These are phyloP conservation scores for Schlechtendalia chinensis DNA, from an alignment of 1,140 invertebrate genomes.

Conservation along the genomic window DNA sequence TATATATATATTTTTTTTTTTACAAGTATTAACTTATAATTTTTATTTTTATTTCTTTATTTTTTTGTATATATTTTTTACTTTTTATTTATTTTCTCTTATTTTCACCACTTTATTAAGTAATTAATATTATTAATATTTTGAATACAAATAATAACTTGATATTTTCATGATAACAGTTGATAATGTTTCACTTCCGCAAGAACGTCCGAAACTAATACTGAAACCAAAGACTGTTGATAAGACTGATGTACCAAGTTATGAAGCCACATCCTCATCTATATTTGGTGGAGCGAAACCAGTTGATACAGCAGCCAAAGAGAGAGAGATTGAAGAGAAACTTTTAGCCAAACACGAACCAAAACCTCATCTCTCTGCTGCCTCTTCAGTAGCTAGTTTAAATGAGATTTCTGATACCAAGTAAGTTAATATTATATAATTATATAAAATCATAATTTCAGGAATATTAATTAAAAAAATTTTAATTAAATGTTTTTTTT, in stretches of 20 bases:
- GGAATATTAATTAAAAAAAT: too few species aligned
- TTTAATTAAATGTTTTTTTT: too few species aligned
- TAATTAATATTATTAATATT: too few species aligned
- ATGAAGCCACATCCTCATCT: conserved; percentile 63
- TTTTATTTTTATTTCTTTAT: too few species aligned
- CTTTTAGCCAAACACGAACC: conserved; percentile 40
- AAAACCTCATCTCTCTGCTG: conserved; percentile 59
- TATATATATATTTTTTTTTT: too few species aligned
- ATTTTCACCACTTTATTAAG: too few species aligned
- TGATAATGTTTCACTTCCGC: conserved; percentile 46
- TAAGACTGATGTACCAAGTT: conserved; percentile 54
- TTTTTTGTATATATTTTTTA: too few species aligned
- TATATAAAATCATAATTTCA: too few species aligned
- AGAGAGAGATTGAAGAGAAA: conserved; percentile 69
- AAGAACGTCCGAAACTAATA: conserved; percentile 35
- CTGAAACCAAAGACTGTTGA: conserved; percentile 51
- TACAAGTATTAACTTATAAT: too few species aligned
- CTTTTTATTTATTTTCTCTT: too few species aligned
- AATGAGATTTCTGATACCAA: conserved; percentile 56
- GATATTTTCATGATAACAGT: not conserved
- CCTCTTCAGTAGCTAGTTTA: conserved; percentile 56
- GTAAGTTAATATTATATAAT: not conserved
- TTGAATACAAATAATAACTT: not conserved
- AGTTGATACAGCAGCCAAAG: conserved; percentile 84
- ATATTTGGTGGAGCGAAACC: conserved; percentile 92